Evolutionary conservation across 1,140 invertebrate species (phyloP).

Genomic region (Bombus difficillimus): DNA sequence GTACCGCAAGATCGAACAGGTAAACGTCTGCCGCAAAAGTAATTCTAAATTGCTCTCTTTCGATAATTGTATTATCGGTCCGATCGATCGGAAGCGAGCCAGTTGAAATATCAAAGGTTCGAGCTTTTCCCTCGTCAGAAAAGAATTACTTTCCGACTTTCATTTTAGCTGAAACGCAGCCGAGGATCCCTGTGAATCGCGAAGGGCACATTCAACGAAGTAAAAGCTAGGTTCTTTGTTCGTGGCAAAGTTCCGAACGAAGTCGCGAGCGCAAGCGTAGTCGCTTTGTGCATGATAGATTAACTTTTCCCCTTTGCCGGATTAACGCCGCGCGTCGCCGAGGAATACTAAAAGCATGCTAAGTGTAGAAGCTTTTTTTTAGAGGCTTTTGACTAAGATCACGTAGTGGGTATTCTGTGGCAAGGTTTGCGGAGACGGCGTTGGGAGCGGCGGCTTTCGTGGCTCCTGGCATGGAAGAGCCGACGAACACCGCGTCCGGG

Average conservation of each 20-base stretch:
- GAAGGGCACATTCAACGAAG: conserved; percentile 30
- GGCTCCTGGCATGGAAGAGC: conserved; percentile 86
- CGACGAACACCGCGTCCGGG: conserved; percentile 95
- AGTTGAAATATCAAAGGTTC: not conserved
- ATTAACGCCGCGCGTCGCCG: conserved; percentile 49
- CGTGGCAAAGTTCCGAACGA: conserved; percentile 1
- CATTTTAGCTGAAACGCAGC: not conserved
- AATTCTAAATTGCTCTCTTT: not conserved
- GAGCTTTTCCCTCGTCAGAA: too few species aligned
- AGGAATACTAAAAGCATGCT: conserved; percentile 67
- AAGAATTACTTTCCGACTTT: conserved; percentile 10
- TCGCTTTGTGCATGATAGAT: conserved; percentile 63
- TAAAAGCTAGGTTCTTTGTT: conserved; percentile 36
- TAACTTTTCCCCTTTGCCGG: conserved; percentile 47
- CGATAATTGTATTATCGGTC: not conserved
- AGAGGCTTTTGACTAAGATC: conserved; percentile 81
- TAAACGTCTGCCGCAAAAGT: not conserved
- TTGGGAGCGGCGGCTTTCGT: conserved; percentile 86
- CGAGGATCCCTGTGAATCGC: not conserved
- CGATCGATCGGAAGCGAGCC: not conserved
- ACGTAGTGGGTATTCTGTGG: conserved; percentile 83
- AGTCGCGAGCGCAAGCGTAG: not conserved
- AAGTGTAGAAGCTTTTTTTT: conserved; percentile 80
- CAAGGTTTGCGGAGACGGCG: conserved; percentile 91
- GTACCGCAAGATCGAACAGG: not conserved